These are phyloP conservation scores for Anguilla megastoma DNA, from an alignment of 2,797 vertebrate genomes.

Conservation along the genomic window DNA sequence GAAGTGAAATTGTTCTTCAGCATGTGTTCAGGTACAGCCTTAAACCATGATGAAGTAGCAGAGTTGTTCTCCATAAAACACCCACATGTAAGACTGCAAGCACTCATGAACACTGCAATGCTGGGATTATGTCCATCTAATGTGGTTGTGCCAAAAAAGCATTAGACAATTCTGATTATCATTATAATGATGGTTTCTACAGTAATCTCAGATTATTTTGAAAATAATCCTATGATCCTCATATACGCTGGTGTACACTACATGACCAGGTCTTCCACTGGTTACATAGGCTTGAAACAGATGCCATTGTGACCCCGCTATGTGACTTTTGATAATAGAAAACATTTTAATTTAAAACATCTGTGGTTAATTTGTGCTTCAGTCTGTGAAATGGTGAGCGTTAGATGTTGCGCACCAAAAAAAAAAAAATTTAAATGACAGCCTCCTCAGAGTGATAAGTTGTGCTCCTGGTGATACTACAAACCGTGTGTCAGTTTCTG, in stretches of 20 bases:
- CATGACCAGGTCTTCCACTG: not conserved
- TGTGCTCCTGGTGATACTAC: slow-evolving; percentile 1
- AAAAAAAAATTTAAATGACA: not conserved
- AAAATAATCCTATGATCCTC: not conserved
- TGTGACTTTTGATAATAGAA: not conserved
- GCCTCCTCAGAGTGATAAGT: not conserved
- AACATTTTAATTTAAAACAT: not conserved
- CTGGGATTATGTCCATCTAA: not conserved
- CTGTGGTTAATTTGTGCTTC: not conserved
- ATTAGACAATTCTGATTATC: not conserved
- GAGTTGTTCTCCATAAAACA: not conserved
- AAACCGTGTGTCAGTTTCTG: not conserved
- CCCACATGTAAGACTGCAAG: not conserved
- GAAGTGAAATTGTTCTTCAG: not conserved
- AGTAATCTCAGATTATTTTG: not conserved
- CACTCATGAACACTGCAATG: not conserved
- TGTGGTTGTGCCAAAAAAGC: not conserved
- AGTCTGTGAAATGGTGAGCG: not conserved
- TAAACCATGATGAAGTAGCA: not conserved
- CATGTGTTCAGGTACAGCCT: not conserved
- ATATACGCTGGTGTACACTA: not conserved
- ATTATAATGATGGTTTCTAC: not conserved
- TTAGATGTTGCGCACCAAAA: not conserved
- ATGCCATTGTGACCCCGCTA: not conserved
- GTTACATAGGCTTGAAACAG: not conserved